phyloP scores from a whole-genome alignment of 2,888 invertebrate genomes.

The Helleia helle region DNA sequence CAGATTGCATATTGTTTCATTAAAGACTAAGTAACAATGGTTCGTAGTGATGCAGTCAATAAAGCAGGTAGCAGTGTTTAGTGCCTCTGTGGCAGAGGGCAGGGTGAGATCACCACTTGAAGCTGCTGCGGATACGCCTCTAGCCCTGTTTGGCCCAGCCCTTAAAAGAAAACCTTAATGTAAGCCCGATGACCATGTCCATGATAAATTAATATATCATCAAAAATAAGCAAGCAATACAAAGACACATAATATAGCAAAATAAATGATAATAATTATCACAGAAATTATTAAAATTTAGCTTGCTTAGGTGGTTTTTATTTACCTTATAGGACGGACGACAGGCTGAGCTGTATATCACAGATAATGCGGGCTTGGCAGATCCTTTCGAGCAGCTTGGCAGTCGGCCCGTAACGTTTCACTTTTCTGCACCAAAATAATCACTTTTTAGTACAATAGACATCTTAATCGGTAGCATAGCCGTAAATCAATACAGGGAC shows the following conservation, averaged over 20 bases:
- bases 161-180: slow-evolving; percentile 39
- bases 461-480: slow-evolving; percentile 9
- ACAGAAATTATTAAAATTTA: not conserved
- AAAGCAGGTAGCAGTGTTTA: slow-evolving; percentile 76
- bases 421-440: slow-evolving; percentile 35
- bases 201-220: not conserved
- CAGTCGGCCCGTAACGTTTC: slow-evolving; percentile 65
- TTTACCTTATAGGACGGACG: slow-evolving; percentile 72
- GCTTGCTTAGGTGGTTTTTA: not conserved
- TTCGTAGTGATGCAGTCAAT: slow-evolving; percentile 75
- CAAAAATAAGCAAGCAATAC: not conserved
- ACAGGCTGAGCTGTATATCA: slow-evolving; percentile 75
- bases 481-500: slow-evolving; percentile 20
- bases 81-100: slow-evolving; percentile 67
- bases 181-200: not conserved
- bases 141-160: slow-evolving; percentile 81
- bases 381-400: slow-evolving; percentile 67
- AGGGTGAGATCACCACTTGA: slow-evolving; percentile 71
- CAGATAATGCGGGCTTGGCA: slow-evolving; percentile 74
- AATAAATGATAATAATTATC: not conserved
- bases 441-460: slow-evolving; percentile 14
- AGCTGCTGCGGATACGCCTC: slow-evolving; percentile 73
- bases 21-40: slow-evolving; percentile 77
- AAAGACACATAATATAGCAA: not conserved
- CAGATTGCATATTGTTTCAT: slow-evolving; percentile 80